Evolutionary conservation across 2,888 invertebrate species (phyloP).

Genomic region (Junonia oenone): DNA sequence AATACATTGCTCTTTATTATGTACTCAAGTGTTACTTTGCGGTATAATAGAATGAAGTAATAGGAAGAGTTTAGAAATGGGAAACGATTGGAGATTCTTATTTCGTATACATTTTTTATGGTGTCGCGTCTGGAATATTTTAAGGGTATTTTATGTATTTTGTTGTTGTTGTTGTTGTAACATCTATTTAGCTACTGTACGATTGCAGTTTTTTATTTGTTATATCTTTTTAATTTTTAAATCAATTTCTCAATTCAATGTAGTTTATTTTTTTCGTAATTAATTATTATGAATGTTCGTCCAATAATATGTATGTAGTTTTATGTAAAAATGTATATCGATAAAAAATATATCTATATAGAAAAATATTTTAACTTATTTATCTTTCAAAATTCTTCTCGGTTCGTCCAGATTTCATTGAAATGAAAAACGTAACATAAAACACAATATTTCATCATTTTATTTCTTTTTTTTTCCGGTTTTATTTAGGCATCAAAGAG

Average conservation of each 20-base stretch:
- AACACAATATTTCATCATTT: neutral
- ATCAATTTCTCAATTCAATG: no score
- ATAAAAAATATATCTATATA: neutral
- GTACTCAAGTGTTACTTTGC: slow-evolving; percentile 37
- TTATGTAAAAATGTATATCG: no score
- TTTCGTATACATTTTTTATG: neutral
- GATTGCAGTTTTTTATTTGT: no score
- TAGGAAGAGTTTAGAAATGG: slow-evolving; percentile 31
- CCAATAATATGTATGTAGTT: no score
- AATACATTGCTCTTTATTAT: slow-evolving; percentile 48
- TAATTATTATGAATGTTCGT: no score
- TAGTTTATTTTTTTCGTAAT: no score
- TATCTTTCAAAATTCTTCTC: neutral
- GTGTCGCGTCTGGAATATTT: no score
- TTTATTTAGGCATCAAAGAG: no score
- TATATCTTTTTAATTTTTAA: no score
- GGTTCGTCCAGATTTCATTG: neutral
- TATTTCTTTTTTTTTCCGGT: neutral
- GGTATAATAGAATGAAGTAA: slow-evolving; percentile 42
- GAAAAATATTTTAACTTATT: neutral
- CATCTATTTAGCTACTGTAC: no score
- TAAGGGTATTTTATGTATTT: no score
- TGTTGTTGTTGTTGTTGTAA: no score
- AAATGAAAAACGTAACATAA: neutral
- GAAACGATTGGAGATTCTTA: slow-evolving; percentile 22